Evolutionary conservation across 1,140 invertebrate species (phyloP).

Genomic region (Ditylenchus dipsaci): DNA sequence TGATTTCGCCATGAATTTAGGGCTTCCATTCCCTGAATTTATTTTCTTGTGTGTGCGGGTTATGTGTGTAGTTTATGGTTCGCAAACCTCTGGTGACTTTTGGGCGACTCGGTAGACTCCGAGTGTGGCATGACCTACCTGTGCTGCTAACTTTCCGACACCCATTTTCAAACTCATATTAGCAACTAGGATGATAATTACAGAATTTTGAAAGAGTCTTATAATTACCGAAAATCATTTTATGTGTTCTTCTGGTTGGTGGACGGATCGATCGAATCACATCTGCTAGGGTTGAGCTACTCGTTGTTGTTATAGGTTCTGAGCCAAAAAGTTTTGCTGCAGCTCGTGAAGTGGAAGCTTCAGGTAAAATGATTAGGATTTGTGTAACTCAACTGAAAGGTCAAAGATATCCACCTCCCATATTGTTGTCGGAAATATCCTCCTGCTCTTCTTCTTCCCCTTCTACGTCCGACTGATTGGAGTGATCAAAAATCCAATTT

Average conservation of each 20-base stretch:
- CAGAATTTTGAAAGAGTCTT: background rate
- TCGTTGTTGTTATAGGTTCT: background rate
- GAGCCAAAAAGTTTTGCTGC: background rate
- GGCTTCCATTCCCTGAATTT: constrained; percentile 32
- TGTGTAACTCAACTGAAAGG: background rate
- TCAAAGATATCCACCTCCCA: background rate
- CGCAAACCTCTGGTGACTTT: constrained; percentile 60
- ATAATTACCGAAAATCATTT: background rate
- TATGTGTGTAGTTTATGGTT: no score
- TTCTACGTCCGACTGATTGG: constrained; percentile 35
- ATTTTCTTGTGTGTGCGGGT: no score
- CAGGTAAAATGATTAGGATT: background rate
- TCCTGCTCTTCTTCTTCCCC: background rate
- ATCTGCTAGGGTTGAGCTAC: background rate
- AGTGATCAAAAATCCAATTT: constrained; percentile 39
- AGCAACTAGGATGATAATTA: constrained; percentile 69
- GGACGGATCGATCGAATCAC: constrained; percentile 19
- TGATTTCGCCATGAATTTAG: constrained; percentile 38
- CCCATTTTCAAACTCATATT: constrained; percentile 66
- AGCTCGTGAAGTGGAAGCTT: background rate
- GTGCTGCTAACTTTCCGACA: constrained; percentile 66
- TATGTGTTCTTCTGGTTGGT: background rate
- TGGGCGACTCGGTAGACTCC: constrained; percentile 63
- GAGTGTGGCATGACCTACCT: constrained; percentile 67
- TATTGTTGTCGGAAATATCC: constrained; percentile 12